Base-by-base conservation (phyloP, 1,140 invertebrate species). In the Ephestia elutella region DNA sequence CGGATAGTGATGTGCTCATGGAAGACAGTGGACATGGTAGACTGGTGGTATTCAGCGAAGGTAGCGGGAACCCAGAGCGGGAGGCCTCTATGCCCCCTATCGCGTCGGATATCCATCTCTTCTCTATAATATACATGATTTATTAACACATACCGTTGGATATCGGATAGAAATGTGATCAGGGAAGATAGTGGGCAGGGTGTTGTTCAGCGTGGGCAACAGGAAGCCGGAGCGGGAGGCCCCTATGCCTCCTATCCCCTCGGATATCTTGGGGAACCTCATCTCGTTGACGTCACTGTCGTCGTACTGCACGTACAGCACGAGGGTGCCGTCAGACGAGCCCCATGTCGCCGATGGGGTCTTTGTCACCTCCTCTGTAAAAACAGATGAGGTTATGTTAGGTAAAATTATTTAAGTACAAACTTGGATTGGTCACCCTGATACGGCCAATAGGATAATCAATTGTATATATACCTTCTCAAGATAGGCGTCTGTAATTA, bases 251-350 rank as follows among this genome's bases (percentile, higher is more conserved):
- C 84, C 83, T 51, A 90, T 88, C 15, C 89, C 83, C 53, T 91
- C 89, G 35, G 91, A 89, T 72, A 96, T 92, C 92, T 94, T 95
- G 0, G 95, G 95, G 81, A 94, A 94, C 56, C 93, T 92, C 73
- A 95, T 92, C 66, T 91, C 90, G 10, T 92, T 92, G 28, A 97
- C 95, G 60, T 91, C 90, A 8, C 92, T 93, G 82, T 98, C 97
- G 88, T 99, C 96, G 89, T 97, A 98, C 25, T 93, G 91, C 0
- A 94, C 96, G 86, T 93, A 98, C 71, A 96, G 90, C 18, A 99
- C 90, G 68, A 93, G 92, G 1, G 92, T 91, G 19, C 96, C 96
- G 76, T 96, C 93, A 0, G 90, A 87, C 38, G 96, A 96, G 54
- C 95, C 93, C 96, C 96, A 98, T 50, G 95, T 84, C 0, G 96